Percentiles rank a stretch among this genome's conserved stretches.
Evolutionary conservation across 2,888 invertebrate species (phyloP).

Genomic region (Nomada flava): DNA sequence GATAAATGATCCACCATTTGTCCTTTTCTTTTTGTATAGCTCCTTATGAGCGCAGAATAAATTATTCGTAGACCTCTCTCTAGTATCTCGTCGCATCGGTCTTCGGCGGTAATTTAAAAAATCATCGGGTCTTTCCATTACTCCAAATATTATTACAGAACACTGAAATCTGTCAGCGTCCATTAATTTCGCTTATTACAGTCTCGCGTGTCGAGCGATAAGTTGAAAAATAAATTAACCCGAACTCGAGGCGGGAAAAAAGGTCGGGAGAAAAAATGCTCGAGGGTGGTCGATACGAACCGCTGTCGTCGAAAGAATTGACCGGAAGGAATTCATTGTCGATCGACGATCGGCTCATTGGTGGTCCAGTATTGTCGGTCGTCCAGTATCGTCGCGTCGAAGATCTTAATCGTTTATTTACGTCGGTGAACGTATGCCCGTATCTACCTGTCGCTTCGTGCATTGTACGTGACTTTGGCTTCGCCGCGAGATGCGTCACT

Average conservation of each 20-base stretch:
- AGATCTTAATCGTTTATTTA: constrained; percentile 78
- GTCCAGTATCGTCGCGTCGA: constrained; percentile 63
- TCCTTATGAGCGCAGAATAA: no score
- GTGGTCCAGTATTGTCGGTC: constrained; percentile 71
- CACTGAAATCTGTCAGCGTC: no score
- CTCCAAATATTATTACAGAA: no score
- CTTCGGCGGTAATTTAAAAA: no score
- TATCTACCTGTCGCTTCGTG: constrained; percentile 71
- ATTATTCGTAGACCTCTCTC: no score
- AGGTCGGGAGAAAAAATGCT: background rate
- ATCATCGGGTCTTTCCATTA: no score
- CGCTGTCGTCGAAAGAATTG: constrained; percentile 34
- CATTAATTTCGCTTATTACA: no score
- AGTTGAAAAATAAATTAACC: no score
- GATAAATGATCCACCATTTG: no score
- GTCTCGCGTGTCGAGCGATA: no score
- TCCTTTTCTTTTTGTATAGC: no score
- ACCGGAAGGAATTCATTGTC: constrained; percentile 53
- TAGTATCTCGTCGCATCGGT: no score
- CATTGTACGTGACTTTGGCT: constrained; percentile 59
- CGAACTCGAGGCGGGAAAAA: background rate
- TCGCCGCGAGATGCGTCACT: constrained; percentile 59
- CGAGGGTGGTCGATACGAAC: background rate
- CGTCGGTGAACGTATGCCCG: constrained; percentile 63
- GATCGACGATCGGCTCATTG: constrained; percentile 64